Conservation (phyloP, 30 jellyfish, hydroid and myxozoan species). For the Rhopilema esculentum region DNA sequence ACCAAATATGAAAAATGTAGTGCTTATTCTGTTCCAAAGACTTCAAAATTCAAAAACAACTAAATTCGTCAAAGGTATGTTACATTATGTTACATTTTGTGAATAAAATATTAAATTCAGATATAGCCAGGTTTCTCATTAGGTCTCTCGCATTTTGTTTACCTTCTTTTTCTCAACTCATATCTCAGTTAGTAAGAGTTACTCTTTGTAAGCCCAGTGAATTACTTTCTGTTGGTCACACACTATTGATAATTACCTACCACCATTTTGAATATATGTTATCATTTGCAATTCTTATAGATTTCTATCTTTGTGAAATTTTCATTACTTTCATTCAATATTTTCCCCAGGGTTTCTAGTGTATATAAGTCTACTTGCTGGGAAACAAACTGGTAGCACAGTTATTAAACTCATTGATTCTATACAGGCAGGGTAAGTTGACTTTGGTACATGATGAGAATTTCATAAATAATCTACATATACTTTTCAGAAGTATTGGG, state of each 20-base stretch:
- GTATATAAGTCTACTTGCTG: conserved; percentile 85
- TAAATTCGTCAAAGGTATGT: conserved; percentile 88
- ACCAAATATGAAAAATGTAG: conserved; percentile 65
- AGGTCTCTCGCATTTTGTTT: background rate
- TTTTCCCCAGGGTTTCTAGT: conserved; percentile 80
- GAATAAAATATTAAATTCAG: background rate
- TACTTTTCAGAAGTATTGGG: no score
- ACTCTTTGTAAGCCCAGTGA: no score
- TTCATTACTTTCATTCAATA: background rate
- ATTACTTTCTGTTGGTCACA: no score
- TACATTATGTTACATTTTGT: background rate
- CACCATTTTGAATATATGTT: no score
- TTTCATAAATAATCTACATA: no score
- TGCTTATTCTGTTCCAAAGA: conserved; percentile 83
- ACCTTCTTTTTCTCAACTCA: background rate
- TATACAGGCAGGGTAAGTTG: conserved; percentile 90
- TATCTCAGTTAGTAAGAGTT: no score
- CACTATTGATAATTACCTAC: no score
- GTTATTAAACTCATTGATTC: conserved; percentile 64
- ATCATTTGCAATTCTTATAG: no score
- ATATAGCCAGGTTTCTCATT: no score
- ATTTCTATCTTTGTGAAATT: background rate
- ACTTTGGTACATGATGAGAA: background rate
- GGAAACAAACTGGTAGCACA: conserved; percentile 73
- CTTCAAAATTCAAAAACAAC: conserved; percentile 94